Base-by-base conservation (phyloP, 2,888 invertebrate genomes). In the Diaperis boleti region DNA sequence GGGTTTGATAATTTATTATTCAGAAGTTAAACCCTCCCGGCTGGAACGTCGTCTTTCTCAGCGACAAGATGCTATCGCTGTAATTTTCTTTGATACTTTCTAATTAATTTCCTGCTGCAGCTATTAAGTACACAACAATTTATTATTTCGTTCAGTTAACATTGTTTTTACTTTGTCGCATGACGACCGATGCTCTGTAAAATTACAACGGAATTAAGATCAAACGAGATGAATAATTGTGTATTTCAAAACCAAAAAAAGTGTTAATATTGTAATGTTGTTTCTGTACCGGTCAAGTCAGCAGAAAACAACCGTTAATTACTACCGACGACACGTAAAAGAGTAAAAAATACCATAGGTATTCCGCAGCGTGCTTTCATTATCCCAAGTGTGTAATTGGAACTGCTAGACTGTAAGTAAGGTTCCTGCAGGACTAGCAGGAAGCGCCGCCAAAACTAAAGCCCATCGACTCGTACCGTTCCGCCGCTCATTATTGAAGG, bases 401-500 rank as follows among this genome's bases (percentile, higher is more conserved):
- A 69, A 64, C 52, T 66, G 52, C 49, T 45, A 63, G 65, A 67
- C 65, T 66, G 68, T 67, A 47, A 49, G 61, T 26, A 56, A 35
- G 10, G 35, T 20, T 42, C 20, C 33, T n/a, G 29, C 72, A 69
- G 41, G 64, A 49, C 50, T 49, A 7, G 49, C 35, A 49, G 60
- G 55, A 60, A 60, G 64, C 64, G 66, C 65, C 66, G 66, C 68
- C 67, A 68, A 68, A 71, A 65, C 71, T 69, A 65, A 73, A 72
- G 69, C 69, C 67, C 68, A 71, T 72, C 71, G 73, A 73, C 71
- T 70, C 72, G 69, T 72, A 70, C 68, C 66, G 67, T 56, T 69
- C 71, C 59, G 66, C 64, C 66, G 76, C 77, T 78, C 78, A 78
- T 80, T 79, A 80, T 73, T 75, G 74, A 71, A 70, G 78, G 79